Evolutionary conservation across 1,140 invertebrate species (phyloP), one percentile per base, ranked within the genome.

Genomic region (Artemia franciscana): DNA sequence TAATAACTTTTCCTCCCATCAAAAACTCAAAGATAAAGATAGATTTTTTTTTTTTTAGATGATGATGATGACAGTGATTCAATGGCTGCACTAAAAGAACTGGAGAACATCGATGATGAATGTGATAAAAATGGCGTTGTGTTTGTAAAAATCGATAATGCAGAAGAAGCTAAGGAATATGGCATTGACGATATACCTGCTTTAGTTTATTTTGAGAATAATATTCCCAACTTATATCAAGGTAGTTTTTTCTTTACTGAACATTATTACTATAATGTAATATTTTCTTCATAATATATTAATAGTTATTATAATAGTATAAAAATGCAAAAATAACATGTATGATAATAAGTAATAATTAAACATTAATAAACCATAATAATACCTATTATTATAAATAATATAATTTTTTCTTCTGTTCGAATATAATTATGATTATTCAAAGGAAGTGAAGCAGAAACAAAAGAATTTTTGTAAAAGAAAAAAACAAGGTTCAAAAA

Each of bases 191-290:
- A 82, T 62, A 72, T 88, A 26, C 90, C 90, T 57, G 78, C 85
- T 58, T 83, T 94, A 62, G 88, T 94, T 62, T 93, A 91, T 73
- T 94, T 91, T 73, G 88, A 93, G 73, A 89, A 90, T 70, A 83
- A 88, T 72, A 85, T 92, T 72, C 89, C 90, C 62, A 91, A 88
- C 74, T 78, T 92, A 67, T 94, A 91, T 71, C 88, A 91, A 72
- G 89, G 84, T 84, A 74, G 70, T n/a, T n/a, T n/a, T n/a, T n/a
- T n/a, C n/a, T n/a, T n/a, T n/a, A n/a, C n/a, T n/a, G n/a, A n/a
- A n/a, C n/a, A n/a, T n/a, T n/a, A n/a, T n/a, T n/a, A n/a, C n/a
- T n/a, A n/a, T n/a, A n/a, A n/a, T n/a, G n/a, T n/a, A n/a, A n/a
- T n/a, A n/a, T n/a, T n/a, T n/a, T n/a, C n/a, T n/a, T n/a, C n/a